Evolutionary conservation across 1,140 invertebrate genomes (phyloP), one percentile per base, ranked within the genome.

Genomic region (Listronotus bonariensis): DNA sequence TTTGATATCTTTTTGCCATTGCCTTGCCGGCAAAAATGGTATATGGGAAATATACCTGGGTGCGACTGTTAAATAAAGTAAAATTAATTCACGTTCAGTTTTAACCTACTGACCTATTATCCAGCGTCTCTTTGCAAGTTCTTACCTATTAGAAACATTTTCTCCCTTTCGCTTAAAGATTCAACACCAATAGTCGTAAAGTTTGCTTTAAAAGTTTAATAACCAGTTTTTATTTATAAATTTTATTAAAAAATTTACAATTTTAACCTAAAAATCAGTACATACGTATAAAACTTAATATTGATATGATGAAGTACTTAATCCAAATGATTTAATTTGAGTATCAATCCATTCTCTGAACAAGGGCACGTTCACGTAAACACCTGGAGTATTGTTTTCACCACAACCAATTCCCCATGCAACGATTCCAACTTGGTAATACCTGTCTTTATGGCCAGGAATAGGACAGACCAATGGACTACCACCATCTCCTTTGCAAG

Each of bases 401-500:
- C 63, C 62, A 68, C 82, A 83, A 1, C 81, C 82, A 54, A 82
- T 78, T 10, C 82, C 82, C 82, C 82, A 83, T 32, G 81, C 81
- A 6, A 83, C 82, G 46, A 82, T 80, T 7, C 81, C 82, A 38
- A 76, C 79, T 76, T 84, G 83, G 15, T 77, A 72, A 68, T 80
- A 83, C 9, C 73, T 69, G 8, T 72, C 65, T 8, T 70, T 67
- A 32, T 66, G 10, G 7, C 71, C 73, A 43, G 70, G 67, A 70
- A 78, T 67, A 55, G 80, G 81, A 63, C 84, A 86, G 6, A 84
- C 83, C 51, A 88, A 68, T n/a, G 85, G 85, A 67, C 83, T 75
- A 6, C 81, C 82, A 10, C 81, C 81, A 68, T 83, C 82, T 56
- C 86, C 87, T 72, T 86, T 87, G 75, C 88, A 90, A 0, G 87